A percentile compares a stretch with the other conserved stretches of the same genome.
Conservation (phyloP, 2,888 invertebrate species). For the Parnassius mnemosyne region DNA sequence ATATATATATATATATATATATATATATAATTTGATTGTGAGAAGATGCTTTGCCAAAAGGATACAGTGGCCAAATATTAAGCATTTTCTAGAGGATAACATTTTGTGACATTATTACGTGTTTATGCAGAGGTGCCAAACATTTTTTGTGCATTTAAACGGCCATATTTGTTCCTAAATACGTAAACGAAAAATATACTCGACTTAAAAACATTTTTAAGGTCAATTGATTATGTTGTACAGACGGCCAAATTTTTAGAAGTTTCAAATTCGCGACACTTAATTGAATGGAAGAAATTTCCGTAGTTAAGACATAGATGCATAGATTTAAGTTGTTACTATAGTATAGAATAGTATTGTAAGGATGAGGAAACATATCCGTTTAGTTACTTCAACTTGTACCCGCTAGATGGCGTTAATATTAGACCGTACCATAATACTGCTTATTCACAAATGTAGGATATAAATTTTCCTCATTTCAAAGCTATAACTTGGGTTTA, state of each 20-base stretch:
- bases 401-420: conserved; percentile 32
- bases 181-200: conserved; percentile 27
- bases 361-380: conserved; percentile 56
- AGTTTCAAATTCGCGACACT: conserved; percentile 16
- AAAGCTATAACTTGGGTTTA: not conserved
- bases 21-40: no score
- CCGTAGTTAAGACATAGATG: conserved; percentile 21
- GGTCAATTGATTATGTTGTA: conserved; percentile 3
- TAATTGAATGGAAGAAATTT: conserved; percentile 7
- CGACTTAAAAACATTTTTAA: not conserved
- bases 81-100: no score
- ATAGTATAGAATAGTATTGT: conserved; percentile 44
- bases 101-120: not conserved
- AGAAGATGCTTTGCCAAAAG: not conserved
- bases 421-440: not conserved
- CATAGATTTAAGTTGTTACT: conserved; percentile 51
- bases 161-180: conserved; percentile 40
- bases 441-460: no score
- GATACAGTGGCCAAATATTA: not conserved
- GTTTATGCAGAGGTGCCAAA: conserved; percentile 41
- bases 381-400: conserved; percentile 28
- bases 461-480: no score
- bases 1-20: no score
- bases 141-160: conserved; percentile 20
- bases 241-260: conserved; percentile 16